phyloP scores from a whole-genome alignment of 2,797 vertebrate species.

The Sebastes kiyomatsui region DNA sequence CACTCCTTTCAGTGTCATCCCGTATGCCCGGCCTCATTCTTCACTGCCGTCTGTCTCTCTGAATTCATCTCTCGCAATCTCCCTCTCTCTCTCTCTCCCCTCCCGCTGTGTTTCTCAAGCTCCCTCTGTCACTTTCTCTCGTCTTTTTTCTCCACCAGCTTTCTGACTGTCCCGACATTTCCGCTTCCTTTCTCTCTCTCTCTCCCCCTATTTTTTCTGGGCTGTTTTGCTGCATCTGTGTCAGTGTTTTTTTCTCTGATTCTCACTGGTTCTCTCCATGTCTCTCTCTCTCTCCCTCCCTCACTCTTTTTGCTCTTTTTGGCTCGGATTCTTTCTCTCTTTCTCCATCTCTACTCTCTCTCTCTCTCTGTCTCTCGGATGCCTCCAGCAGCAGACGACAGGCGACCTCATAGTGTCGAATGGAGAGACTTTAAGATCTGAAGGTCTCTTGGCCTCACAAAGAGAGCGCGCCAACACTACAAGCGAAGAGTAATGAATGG shows the following conservation, averaged over 20 bases:
- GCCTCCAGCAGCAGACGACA: slow-evolving; percentile 66
- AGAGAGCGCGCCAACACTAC: slow-evolving; percentile 44
- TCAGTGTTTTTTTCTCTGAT: slow-evolving; percentile 27
- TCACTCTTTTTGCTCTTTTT: background rate
- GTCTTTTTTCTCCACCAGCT: background rate
- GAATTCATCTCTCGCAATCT: slow-evolving; percentile 27
- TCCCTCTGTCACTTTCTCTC: slow-evolving; percentile 4
- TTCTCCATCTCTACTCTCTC: background rate
- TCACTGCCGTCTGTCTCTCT: slow-evolving; percentile 55
- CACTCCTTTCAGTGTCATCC: slow-evolving; percentile 62
- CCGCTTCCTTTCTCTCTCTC: background rate
- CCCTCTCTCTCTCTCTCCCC: background rate
- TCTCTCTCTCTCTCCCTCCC: background rate
- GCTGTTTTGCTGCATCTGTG: slow-evolving; percentile 31
- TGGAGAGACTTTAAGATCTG: slow-evolving; percentile 80
- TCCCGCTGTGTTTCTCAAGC: slow-evolving; percentile 23
- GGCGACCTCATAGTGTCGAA: slow-evolving; percentile 68
- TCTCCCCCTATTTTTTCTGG: background rate
- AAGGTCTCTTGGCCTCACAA: slow-evolving; percentile 63
- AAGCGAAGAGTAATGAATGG: slow-evolving; percentile 69
- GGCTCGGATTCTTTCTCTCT: slow-evolving; percentile 1
- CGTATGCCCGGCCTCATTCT: slow-evolving; percentile 56
- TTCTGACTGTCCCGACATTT: background rate
- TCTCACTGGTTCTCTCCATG: slow-evolving; percentile 19
- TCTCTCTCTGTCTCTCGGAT: slow-evolving; percentile 20